Percentiles rank a stretch among this genome's conserved stretches.
These are phyloP conservation scores for Neocrepidodera transversa DNA, from an alignment of 2,888 invertebrate genomes.

Conservation along the genomic window DNA sequence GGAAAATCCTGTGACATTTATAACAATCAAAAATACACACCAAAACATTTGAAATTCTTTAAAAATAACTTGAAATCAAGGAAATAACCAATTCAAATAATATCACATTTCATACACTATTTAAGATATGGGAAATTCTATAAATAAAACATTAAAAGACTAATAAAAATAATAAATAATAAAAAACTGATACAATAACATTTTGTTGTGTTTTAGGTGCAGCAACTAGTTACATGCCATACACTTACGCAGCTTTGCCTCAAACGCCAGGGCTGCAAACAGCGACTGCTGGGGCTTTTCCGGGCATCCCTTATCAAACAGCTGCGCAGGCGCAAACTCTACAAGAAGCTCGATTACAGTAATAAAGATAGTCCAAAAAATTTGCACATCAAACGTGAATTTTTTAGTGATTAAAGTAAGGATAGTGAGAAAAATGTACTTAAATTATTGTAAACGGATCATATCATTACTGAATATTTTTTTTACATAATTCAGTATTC, in stretches of 20 bases:
- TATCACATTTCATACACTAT: no score
- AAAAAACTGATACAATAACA: no score
- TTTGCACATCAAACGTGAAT: constrained; percentile 6
- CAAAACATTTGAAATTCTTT: neutral
- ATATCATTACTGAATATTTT: constrained; percentile 14
- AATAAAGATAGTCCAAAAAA: constrained; percentile 45
- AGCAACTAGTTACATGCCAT: constrained; percentile 78
- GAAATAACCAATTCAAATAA: no score
- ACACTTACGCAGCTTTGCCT: constrained; percentile 74
- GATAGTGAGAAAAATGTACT: constrained; percentile 24
- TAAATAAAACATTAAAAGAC: no score
- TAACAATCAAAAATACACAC: neutral
- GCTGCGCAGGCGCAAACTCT: constrained; percentile 69
- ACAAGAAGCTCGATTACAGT: constrained; percentile 81
- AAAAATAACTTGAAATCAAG: neutral
- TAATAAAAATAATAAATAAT: no score
- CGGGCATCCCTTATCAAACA: constrained; percentile 69
- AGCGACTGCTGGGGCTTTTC: constrained; percentile 66
- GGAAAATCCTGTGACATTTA: constrained; percentile 8
- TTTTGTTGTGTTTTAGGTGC: constrained; percentile 49
- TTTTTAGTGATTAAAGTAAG: constrained; percentile 18
- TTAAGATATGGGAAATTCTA: no score
- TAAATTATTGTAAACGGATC: constrained; percentile 11
- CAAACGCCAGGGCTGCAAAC: constrained; percentile 66
- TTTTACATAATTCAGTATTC: neutral